phyloP scores from a whole-genome alignment of 2,888 invertebrate species.

The Conchocele bisecta region DNA sequence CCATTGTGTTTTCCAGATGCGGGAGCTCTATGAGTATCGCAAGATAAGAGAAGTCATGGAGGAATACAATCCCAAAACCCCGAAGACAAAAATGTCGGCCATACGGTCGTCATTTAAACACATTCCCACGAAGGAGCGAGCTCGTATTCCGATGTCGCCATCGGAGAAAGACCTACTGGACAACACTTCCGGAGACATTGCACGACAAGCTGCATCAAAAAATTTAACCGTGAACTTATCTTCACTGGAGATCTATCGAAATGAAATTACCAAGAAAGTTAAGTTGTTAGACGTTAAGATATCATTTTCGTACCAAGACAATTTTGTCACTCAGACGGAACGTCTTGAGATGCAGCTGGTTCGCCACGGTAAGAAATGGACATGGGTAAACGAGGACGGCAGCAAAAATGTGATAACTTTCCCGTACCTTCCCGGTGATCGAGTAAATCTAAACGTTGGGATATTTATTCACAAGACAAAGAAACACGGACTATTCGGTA shows the following conservation, averaged over 20 bases:
- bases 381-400: conserved; percentile 56
- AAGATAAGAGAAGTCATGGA: conserved; percentile 57
- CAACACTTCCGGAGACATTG: conserved; percentile 43
- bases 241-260: conserved; percentile 61
- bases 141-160: conserved; percentile 43
- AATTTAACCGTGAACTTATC: conserved; percentile 56
- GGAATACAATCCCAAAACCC: conserved; percentile 50
- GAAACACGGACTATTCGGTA: conserved; percentile 64
- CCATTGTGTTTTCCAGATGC: conserved; percentile 63
- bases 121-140: conserved; percentile 51
- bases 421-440: conserved; percentile 64
- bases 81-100: conserved; percentile 19
- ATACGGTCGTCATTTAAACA: conserved; percentile 38
- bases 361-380: conserved; percentile 66
- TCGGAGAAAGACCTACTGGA: conserved; percentile 47
- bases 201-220: conserved; percentile 60
- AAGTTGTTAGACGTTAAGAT: conserved; percentile 66
- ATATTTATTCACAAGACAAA: conserved; percentile 67
- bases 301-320: conserved; percentile 65
- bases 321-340: conserved; percentile 61
- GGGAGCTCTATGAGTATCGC: conserved; percentile 51
- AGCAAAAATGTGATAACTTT: conserved; percentile 58
- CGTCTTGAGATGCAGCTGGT: conserved; percentile 61
- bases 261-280: conserved; percentile 64
- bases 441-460: conserved; percentile 67